Conservation (phyloP, 35 echinoderm and acorn worm genomes). For the Diadema setosum region DNA sequence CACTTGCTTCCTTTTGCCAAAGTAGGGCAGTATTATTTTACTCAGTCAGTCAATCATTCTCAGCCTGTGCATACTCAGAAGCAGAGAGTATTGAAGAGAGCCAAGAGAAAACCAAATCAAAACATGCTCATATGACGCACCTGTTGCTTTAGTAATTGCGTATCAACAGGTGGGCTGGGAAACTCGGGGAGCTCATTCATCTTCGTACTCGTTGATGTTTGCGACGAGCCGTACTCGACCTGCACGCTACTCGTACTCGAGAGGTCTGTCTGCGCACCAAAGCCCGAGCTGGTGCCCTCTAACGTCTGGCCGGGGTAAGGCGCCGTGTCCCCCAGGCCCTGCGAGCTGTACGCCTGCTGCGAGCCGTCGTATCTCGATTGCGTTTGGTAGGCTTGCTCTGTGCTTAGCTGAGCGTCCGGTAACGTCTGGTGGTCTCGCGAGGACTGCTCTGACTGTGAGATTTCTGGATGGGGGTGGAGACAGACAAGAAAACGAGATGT, state of each 20-base stretch:
- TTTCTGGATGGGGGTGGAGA: background rate
- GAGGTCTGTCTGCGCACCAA: background rate
- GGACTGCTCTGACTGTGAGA: background rate
- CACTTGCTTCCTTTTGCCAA: too few relatives aligned
- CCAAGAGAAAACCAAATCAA: too few relatives aligned
- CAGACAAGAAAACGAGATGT: background rate
- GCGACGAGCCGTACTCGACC: background rate
- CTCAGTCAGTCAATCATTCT: background rate
- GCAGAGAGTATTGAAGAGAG: too few relatives aligned
- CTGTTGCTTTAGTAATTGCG: conserved; percentile 52
- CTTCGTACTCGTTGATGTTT: conserved; percentile 2
- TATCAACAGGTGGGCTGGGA: conserved; percentile 58
- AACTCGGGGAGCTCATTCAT: conserved; percentile 4
- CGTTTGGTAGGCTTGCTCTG: background rate
- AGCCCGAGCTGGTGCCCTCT: background rate
- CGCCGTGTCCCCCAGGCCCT: background rate
- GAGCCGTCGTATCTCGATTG: background rate
- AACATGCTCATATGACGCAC: background rate
- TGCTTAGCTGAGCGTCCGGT: background rate
- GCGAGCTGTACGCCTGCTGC: conserved; percentile 4
- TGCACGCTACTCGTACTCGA: background rate
- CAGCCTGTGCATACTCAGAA: background rate
- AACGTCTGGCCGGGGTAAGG: conserved; percentile 6
- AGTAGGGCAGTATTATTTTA: too few relatives aligned
- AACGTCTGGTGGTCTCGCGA: background rate